These are phyloP conservation scores for Orientallactaga sibirica DNA, from an alignment of 2,797 vertebrate species.

Conservation along the genomic window DNA sequence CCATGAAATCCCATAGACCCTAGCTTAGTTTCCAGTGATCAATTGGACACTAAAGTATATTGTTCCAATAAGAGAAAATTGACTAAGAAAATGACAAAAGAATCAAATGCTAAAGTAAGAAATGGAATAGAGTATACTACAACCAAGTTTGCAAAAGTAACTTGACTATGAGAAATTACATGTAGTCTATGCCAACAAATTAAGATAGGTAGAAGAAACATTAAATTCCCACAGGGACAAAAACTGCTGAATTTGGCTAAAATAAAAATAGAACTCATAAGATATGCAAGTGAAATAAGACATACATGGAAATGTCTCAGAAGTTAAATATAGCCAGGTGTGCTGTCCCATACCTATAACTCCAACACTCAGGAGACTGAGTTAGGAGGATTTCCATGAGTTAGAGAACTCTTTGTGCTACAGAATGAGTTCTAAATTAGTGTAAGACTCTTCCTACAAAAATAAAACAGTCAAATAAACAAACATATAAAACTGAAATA, in stretches of 20 bases:
- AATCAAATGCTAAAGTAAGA: constrained; percentile 22
- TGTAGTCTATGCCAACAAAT: background rate
- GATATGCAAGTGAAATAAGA: background rate
- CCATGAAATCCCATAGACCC: background rate
- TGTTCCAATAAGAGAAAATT: background rate
- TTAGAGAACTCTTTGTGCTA: too few relatives aligned
- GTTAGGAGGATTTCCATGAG: too few relatives aligned
- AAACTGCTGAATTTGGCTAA: background rate
- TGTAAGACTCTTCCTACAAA: too few relatives aligned
- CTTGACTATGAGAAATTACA: constrained; percentile 35
- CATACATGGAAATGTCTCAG: background rate
- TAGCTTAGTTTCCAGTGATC: background rate
- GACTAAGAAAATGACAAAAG: background rate
- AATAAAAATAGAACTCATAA: background rate
- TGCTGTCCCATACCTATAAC: too few relatives aligned
- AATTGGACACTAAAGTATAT: background rate
- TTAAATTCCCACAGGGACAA: constrained; percentile 25
- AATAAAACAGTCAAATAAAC: too few relatives aligned
- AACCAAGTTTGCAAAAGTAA: constrained; percentile 30
- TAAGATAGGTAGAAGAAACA: constrained; percentile 17
- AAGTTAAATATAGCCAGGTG: background rate
- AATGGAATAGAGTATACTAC: background rate
- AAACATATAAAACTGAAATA: background rate
- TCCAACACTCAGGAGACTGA: too few relatives aligned
- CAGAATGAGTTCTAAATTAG: too few relatives aligned